These are phyloP conservation scores for Magallana nippona DNA, from an alignment of 2,888 invertebrate genomes.

Conservation along the genomic window DNA sequence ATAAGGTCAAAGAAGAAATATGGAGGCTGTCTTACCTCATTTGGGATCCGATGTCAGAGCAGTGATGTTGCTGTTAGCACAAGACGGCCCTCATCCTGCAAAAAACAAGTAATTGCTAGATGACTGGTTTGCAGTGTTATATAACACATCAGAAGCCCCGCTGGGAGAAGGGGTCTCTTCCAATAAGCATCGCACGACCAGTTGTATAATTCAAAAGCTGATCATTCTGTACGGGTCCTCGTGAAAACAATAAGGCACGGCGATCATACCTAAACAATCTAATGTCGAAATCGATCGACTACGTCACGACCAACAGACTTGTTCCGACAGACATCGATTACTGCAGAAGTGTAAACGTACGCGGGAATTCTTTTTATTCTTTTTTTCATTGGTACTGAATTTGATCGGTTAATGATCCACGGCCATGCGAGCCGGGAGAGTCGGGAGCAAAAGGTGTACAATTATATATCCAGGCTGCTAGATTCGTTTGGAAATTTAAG, in stretches of 20 bases:
- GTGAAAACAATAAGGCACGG: constrained; percentile 25
- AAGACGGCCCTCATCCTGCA: constrained; percentile 5
- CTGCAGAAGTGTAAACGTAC: constrained; percentile 20
- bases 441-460: neutral
- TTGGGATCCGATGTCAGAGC: constrained; percentile 19
- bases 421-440: neutral
- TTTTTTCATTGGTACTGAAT: constrained; percentile 23
- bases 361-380: neutral
- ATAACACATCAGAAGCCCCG: neutral
- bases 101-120: neutral
- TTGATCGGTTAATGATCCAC: constrained; percentile 9
- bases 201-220: neutral
- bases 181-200: neutral
- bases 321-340: neutral
- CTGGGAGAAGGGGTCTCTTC: neutral
- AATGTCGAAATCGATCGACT: constrained; percentile 13
- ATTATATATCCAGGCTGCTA: neutral
- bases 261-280: constrained; percentile 31
- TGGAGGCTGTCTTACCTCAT: constrained; percentile 4
- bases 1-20: neutral
- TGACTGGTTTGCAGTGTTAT: neutral
- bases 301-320: neutral
- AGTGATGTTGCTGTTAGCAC: neutral
- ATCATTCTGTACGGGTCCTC: neutral
- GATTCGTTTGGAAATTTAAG: neutral